These are phyloP conservation scores for Philaenus spumarius DNA, from an alignment of 1,140 invertebrate species.

Conservation along the genomic window DNA sequence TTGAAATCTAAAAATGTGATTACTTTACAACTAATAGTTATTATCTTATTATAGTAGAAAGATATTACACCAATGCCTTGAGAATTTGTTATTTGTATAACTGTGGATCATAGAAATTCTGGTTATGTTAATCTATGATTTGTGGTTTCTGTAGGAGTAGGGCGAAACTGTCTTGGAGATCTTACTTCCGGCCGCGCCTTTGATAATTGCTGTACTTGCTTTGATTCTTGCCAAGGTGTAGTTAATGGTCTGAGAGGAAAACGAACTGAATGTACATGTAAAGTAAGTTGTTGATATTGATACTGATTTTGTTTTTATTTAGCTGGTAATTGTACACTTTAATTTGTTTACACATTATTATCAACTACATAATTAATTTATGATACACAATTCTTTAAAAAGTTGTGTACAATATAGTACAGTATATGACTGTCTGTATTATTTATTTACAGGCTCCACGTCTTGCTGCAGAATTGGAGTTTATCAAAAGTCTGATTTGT, in stretches of 20 bases:
- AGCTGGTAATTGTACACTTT: no score
- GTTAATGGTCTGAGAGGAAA: conserved; percentile 67
- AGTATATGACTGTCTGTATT: no score
- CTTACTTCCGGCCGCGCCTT: conserved; percentile 89
- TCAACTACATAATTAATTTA: no score
- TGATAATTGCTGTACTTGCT: conserved; percentile 92
- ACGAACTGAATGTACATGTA: conserved; percentile 65
- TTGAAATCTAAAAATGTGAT: no score
- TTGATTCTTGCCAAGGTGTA: conserved; percentile 64
- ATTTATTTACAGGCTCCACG: conserved; percentile 59
- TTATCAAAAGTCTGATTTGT: conserved; percentile 76
- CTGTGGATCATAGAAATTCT: conserved; percentile 44
- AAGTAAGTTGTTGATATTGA: conserved; percentile 56
- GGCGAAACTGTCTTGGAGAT: conserved; percentile 60
- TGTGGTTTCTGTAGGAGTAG: not conserved
- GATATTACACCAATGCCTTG: conserved; percentile 33
- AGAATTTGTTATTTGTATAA: conserved; percentile 34
- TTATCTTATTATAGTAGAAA: no score
- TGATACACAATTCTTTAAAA: no score
- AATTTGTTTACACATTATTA: no score
- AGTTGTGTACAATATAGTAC: no score
- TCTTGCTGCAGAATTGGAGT: conserved; percentile 78
- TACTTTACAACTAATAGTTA: no score
- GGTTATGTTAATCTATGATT: conserved; percentile 31
- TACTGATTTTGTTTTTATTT: no score